Evolutionary conservation across 2,797 vertebrate genomes (phyloP).

Genomic region (Pterois miles): DNA sequence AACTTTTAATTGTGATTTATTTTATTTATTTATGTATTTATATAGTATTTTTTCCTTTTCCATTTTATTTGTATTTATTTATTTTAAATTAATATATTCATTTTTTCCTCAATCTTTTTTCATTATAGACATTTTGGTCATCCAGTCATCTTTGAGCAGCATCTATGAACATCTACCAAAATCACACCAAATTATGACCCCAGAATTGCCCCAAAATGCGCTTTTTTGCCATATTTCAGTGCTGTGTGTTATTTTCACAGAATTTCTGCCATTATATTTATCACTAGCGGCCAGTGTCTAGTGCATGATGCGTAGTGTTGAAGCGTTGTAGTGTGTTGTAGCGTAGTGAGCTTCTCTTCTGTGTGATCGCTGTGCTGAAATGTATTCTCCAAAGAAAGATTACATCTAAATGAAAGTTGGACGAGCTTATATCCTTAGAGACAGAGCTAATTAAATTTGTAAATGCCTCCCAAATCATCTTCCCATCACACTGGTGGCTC

Average conservation of each 20-base stretch:
- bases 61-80: no score
- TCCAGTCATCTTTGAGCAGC: no score
- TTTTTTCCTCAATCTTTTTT: no score
- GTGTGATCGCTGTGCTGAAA: constrained; percentile 36
- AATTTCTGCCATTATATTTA: neutral
- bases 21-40: no score
- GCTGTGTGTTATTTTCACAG: neutral
- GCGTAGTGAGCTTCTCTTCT: no score
- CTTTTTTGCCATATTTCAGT: neutral
- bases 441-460: constrained; percentile 78
- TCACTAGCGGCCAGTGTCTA: neutral
- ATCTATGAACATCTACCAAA: accelerated
- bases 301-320: neutral
- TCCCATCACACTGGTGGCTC: constrained; percentile 53
- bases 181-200: neutral
- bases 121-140: no score
- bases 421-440: constrained; percentile 67
- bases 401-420: constrained; percentile 77
- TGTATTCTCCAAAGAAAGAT: constrained; percentile 73
- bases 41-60: no score
- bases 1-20: no score
- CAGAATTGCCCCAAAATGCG: neutral
- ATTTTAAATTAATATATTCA: no score
- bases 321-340: no score
- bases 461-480: constrained; percentile 73